Base-by-base conservation (phyloP, 2,113 vertebrate species). In the Pseudorasbora parva region DNA sequence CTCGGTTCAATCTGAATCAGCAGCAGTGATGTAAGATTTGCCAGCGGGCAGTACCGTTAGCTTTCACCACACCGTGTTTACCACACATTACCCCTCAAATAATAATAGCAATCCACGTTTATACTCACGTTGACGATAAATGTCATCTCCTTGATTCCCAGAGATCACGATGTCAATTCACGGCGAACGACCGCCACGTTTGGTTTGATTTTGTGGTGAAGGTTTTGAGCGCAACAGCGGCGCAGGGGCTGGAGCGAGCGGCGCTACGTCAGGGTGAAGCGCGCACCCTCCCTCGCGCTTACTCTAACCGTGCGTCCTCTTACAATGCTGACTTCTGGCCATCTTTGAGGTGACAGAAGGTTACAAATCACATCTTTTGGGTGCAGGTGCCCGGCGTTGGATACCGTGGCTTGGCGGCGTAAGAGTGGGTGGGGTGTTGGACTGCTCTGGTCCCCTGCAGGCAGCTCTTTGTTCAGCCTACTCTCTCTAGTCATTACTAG, bases 391-490 rank as follows among this genome's bases (percentile, higher is more conserved):
- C n/a, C 17, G 23, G 4, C 11, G 23, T 60, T 43, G 75, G 54
- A 60, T 43, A 30, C 17, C 49, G 78, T 64, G 60, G 41, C 19
- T n/a, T 66, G 14, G 27, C 8, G 12, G 37, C 54, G 15, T 30
- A n/a, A n/a, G 78, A 45, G 59, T 64, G 78, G 56, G 56, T 14
- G 59, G 23, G 23, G 57, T 66, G 37, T 19, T 27, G 23, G n/a
- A 10, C 41, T 62, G 21, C 33, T n/a, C n/a, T 62, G 76, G 56
- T 45, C 19, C 78, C 59, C 78, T n/a, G 43, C 10, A 19, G 43
- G 78, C 78, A 66, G 59, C 45, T 66, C 78, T 79, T 79, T 79
- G 77, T 79, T 33, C 57, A 49, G 77, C 8, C 59, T 30, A 27
- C 71, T 51, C 71, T 51, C 71, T 74, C 45, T 4, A 17, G 71